Evolutionary conservation across 92 coral and sea anemone genomes (phyloP), one percentile per base, ranked within the genome.

Genomic region (Paragorgia papillata): DNA sequence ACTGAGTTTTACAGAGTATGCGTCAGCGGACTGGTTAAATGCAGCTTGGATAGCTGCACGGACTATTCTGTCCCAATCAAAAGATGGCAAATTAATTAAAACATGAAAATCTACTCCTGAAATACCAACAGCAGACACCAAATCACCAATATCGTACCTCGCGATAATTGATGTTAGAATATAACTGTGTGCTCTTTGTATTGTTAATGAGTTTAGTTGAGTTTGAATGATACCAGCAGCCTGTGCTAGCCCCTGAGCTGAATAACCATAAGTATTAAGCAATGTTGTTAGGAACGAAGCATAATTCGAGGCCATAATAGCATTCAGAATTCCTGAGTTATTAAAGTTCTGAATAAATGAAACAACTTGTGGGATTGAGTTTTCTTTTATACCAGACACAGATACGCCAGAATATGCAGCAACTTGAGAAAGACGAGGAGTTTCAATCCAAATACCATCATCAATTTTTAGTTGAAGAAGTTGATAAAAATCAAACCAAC

Each of bases 1-100:
- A 69, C 76, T 69, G 40, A 69, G 76, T 28, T 43, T 3, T 50
- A 50, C 76, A 20, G 76, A 69, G 27, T n/a, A 69, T 48, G 76
- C 76, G 50, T 69, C 44, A 1, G 76, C 76, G 21, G 76, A 27
- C 13, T 69, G 76, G 0, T 21, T 55, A 51, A 69, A 69, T 22
- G 76, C 76, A 48, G 54, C 34, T 31, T 69, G 41, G 22, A 69
- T 50, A 12, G 60, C 76, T 69, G 46, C 43, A 1, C 39, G 17
- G 19, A 48, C 61, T 20, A 50, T 31, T 51, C 46, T 69, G 7
- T 29, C 46, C 76, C 76, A 69, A 18, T 48, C 61, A 50, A 69
- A 69, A 0, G 76, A 69, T 28, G 76, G 76, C 8, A 69, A 44
- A 69, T 69, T 69, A 12, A 50, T 26, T 14, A 50, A 55, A 48